Conservation (phyloP, 2,113 vertebrate species). For the Poeciliopsis retropinna region DNA sequence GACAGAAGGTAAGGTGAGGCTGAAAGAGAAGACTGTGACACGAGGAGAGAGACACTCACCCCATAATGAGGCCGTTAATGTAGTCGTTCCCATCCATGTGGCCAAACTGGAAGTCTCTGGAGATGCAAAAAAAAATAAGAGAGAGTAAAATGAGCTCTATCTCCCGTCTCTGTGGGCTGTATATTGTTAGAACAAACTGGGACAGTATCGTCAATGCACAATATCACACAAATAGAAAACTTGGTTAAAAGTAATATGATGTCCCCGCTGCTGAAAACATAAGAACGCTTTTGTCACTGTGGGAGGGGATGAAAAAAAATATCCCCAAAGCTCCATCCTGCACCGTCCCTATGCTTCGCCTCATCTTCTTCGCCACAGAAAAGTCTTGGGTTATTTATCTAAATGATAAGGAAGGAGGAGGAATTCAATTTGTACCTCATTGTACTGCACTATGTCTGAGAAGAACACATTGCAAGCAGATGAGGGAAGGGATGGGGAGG, state of each 20-base stretch:
- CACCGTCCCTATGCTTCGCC: slow-evolving; percentile 25
- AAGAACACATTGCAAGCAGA: slow-evolving; percentile 49
- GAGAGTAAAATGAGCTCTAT: background rate
- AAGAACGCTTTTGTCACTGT: slow-evolving; percentile 19
- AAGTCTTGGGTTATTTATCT: slow-evolving; percentile 63
- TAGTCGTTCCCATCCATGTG: slow-evolving; percentile 98
- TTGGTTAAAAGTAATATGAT: background rate
- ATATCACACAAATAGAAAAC: slow-evolving; percentile 25
- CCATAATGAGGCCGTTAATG: slow-evolving; percentile 97
- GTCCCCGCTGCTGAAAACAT: slow-evolving; percentile 8
- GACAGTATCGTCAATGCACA: slow-evolving; percentile 10
- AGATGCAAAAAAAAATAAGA: slow-evolving; percentile 28
- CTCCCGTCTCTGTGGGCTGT: slow-evolving; percentile 6
- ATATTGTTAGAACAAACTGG: slow-evolving; percentile 24
- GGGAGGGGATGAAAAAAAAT: background rate
- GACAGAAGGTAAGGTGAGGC: slow-evolving; percentile 48
- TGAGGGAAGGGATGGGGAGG: background rate
- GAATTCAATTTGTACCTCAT: slow-evolving; percentile 77
- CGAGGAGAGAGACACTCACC: slow-evolving; percentile 84
- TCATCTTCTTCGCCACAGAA: slow-evolving; percentile 39
- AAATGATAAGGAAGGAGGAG: slow-evolving; percentile 64
- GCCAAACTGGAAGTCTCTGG: slow-evolving; percentile 94
- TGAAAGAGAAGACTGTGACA: slow-evolving; percentile 25
- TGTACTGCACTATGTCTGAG: slow-evolving; percentile 63
- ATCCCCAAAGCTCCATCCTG: slow-evolving; percentile 33